Percentiles rank a stretch among this genome's conserved stretches.
Evolutionary conservation across 2,113 vertebrate genomes (phyloP).

Genomic region (Elephantulus edwardii): DNA sequence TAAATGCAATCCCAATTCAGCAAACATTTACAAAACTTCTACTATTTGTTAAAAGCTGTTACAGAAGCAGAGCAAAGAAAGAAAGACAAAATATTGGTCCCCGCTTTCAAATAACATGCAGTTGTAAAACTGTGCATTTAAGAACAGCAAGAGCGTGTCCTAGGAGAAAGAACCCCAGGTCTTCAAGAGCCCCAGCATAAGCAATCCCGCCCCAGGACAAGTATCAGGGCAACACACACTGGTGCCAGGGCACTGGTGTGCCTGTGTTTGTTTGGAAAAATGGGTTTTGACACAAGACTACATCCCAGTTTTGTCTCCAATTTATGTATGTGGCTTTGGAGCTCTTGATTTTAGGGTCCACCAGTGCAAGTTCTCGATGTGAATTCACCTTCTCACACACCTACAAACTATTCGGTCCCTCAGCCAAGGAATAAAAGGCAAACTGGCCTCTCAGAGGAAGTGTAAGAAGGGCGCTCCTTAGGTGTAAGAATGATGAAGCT

Average conservation of each 20-base stretch:
- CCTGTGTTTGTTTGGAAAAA: background rate
- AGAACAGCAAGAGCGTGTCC: background rate
- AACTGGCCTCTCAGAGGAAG: too few relatives aligned
- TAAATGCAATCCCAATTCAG: constrained; percentile 52
- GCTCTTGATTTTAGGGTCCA: background rate
- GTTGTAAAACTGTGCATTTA: background rate
- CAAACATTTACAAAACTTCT: constrained; percentile 45
- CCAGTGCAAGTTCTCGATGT: background rate
- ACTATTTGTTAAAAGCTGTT: constrained; percentile 37
- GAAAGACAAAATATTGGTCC: constrained; percentile 8
- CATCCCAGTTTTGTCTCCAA: background rate
- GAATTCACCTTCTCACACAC: accelerated
- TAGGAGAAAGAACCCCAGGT: background rate
- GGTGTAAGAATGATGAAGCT: too few relatives aligned
- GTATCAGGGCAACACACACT: background rate
- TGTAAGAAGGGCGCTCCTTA: too few relatives aligned
- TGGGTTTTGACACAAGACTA: background rate
- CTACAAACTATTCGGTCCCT: background rate
- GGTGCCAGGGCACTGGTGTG: background rate
- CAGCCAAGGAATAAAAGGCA: background rate
- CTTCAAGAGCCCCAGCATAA: background rate
- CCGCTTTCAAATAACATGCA: constrained; percentile 31
- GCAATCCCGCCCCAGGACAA: background rate
- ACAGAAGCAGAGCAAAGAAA: constrained; percentile 31
- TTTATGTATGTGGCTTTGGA: background rate